Percentiles rank a stretch among this genome's conserved stretches.
Conservation (phyloP, 2,113 vertebrate species). For the Python bivittatus region DNA sequence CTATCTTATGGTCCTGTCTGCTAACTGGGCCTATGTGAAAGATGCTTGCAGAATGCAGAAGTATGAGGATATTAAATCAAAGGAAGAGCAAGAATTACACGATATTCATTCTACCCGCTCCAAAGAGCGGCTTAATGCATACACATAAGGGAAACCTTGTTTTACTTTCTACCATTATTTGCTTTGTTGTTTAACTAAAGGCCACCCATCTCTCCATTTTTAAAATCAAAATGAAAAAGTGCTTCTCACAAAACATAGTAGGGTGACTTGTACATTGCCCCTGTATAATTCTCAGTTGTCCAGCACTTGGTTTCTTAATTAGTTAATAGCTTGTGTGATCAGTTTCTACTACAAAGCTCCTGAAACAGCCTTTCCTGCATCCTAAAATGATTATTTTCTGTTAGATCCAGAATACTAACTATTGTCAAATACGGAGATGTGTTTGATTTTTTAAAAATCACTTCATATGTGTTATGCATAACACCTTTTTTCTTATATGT, state of each 20-base stretch:
- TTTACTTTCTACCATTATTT: slow-evolving; percentile 65
- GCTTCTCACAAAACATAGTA: slow-evolving; percentile 77
- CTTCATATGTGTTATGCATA: slow-evolving; percentile 75
- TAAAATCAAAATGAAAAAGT: slow-evolving; percentile 73
- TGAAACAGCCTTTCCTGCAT: slow-evolving; percentile 68
- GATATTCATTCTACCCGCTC: slow-evolving; percentile 99
- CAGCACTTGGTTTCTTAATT: slow-evolving; percentile 76
- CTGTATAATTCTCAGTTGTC: slow-evolving; percentile 70
- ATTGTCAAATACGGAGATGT: slow-evolving; percentile 69
- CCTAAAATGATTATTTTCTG: slow-evolving; percentile 68
- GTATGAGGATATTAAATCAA: slow-evolving; percentile 98
- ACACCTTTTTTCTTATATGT: slow-evolving; percentile 81
- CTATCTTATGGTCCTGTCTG: slow-evolving; percentile 98
- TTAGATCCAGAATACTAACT: slow-evolving; percentile 72
- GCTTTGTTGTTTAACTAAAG: slow-evolving; percentile 79
- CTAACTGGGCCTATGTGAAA: slow-evolving; percentile 99
- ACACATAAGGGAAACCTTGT: slow-evolving; percentile 85
- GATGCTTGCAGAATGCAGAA: slow-evolving; percentile 98
- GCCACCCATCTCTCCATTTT: slow-evolving; percentile 75
- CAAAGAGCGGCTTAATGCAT: slow-evolving; percentile 98
- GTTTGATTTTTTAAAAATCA: slow-evolving; percentile 78
- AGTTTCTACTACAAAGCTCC: slow-evolving; percentile 76
- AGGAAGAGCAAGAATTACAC: slow-evolving; percentile 98
- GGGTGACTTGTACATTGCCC: slow-evolving; percentile 71
- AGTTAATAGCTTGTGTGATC: slow-evolving; percentile 70